phyloP scores from a whole-genome alignment of 2,113 vertebrate species.

The Illadopsis cleaveri region DNA sequence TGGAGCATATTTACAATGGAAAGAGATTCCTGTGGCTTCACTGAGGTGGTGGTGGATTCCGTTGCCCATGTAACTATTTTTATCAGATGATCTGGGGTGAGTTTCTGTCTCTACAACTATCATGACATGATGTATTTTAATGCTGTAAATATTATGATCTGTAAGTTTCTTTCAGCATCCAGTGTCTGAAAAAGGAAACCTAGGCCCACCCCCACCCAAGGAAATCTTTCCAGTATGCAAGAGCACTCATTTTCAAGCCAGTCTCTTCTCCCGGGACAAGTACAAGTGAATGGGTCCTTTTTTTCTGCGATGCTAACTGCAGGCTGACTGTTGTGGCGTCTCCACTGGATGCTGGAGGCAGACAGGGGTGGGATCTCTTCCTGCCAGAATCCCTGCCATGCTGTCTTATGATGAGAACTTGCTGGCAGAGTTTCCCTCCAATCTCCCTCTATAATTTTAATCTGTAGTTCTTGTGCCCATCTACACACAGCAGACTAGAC shows the following conservation, averaged over 20 bases:
- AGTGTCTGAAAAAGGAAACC: neutral
- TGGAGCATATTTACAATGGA: neutral
- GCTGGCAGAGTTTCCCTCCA: neutral
- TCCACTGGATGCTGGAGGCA: neutral
- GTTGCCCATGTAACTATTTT: constrained; percentile 26
- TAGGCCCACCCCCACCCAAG: neutral
- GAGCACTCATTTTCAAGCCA: neutral
- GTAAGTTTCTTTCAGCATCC: neutral
- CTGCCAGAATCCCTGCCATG: accelerated
- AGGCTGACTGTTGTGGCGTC: neutral
- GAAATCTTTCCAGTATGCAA: neutral
- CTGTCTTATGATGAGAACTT: neutral
- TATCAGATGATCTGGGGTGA: neutral
- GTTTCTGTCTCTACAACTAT: neutral
- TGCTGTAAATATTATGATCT: accelerated
- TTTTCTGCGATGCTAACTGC: neutral
- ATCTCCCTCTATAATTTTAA: neutral
- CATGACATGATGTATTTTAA: neutral
- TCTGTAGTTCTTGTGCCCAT: neutral
- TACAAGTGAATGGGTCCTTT: neutral
- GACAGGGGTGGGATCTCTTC: neutral
- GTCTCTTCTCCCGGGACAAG: neutral
- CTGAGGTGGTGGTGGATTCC: neutral
- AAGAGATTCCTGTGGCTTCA: constrained; percentile 23
- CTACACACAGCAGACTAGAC: neutral